A percentile compares a stretch with the other conserved stretches of the same genome.
phyloP scores from a whole-genome alignment of 2,888 invertebrate genomes.

The Dolomedes plantarius region DNA sequence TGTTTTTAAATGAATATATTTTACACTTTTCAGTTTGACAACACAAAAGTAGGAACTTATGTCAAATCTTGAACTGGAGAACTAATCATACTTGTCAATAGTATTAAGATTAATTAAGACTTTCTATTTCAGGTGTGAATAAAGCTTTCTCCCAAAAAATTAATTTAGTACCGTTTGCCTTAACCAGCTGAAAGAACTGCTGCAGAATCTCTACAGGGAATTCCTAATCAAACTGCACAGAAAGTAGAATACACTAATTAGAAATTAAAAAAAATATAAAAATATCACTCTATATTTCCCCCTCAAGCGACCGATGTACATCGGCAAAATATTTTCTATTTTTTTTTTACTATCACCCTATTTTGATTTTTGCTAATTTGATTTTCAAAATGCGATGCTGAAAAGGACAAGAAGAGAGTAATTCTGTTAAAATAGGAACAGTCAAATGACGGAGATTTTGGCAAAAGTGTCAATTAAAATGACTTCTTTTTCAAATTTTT shows the following conservation, averaged over 20 bases:
- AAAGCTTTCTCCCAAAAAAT: background rate
- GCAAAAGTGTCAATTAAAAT: conserved; percentile 11
- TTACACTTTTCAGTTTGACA: no score
- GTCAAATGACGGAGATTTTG: conserved; percentile 6
- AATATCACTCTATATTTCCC: background rate
- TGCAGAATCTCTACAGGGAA: background rate
- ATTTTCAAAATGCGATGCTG: background rate
- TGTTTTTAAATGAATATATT: no score
- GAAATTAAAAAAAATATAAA: background rate
- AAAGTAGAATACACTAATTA: conserved; percentile 11
- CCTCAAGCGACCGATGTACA: background rate
- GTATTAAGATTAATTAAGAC: conserved; percentile 40
- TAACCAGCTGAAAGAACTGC: background rate
- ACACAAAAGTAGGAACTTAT: no score
- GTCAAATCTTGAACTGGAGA: background rate
- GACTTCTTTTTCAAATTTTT: background rate
- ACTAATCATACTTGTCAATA: conserved; percentile 49
- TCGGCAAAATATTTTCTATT: background rate
- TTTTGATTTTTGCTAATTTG: conserved; percentile 17
- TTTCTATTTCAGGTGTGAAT: background rate
- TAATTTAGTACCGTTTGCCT: background rate
- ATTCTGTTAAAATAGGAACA: background rate
- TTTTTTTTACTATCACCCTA: background rate
- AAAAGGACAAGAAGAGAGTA: no score
- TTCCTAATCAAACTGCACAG: background rate